A percentile compares a stretch with the other conserved stretches of the same genome.
Evolutionary conservation across 2,113 vertebrate genomes (phyloP).

Genomic region (Pangasianodon gigas): DNA sequence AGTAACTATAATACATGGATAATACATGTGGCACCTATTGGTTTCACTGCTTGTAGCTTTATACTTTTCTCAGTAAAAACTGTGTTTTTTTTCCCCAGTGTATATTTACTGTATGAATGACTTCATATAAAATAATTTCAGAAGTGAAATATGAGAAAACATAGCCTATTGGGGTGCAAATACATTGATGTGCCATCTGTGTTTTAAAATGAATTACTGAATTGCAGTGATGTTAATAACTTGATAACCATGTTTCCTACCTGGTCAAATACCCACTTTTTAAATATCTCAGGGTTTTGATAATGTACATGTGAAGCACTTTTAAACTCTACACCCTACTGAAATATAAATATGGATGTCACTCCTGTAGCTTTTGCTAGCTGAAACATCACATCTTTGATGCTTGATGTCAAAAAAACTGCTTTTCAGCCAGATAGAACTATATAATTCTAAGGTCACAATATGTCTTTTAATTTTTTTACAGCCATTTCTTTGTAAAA

Average conservation of each 20-base stretch:
- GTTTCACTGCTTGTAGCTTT: background rate
- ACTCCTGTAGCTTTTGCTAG: background rate
- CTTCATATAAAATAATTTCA: background rate
- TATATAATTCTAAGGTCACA: constrained; percentile 31
- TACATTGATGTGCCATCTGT: background rate
- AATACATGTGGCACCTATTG: background rate
- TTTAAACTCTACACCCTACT: background rate
- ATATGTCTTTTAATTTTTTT: constrained; percentile 28
- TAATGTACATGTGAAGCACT: constrained; percentile 19
- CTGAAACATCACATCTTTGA: background rate
- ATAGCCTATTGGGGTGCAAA: background rate
- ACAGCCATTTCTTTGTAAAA: constrained; percentile 57
- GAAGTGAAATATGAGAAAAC: background rate
- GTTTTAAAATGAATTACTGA: background rate
- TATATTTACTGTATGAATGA: background rate
- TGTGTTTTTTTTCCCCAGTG: background rate
- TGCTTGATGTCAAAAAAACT: background rate
- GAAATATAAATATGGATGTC: background rate
- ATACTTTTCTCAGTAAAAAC: background rate
- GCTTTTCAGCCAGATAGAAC: background rate
- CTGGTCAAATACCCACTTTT: constrained; percentile 9
- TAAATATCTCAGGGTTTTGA: constrained; percentile 30
- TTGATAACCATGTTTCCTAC: background rate
- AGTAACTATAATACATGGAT: background rate
- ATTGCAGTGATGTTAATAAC: background rate